Evolutionary conservation across 2,888 invertebrate species (phyloP), one percentile per base, ranked within the genome.

Genomic region (Eupithecia vulgata): DNA sequence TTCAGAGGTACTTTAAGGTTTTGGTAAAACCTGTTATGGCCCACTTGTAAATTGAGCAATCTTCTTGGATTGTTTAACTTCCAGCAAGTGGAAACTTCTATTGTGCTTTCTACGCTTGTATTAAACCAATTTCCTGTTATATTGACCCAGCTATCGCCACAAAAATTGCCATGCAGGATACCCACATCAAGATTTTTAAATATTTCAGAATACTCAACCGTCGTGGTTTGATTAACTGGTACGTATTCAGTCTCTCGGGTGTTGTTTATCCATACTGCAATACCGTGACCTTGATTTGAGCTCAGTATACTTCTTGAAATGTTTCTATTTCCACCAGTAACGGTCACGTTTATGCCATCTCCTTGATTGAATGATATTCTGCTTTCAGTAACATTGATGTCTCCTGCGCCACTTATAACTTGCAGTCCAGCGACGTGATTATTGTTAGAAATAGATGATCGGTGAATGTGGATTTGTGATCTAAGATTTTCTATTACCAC

Each of bases 281-380:
- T 89, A 3, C 99, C 99, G 83, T 97, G 97, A 12, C 99, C 98
- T 78, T 95, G 95, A 90, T 99, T 99, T 0, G 97, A 97, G 68
- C 97, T 97, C 35, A 99, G 93, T 37, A 96, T 96, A 64, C 98
- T 97, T 81, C 96, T 95, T 15, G 99, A 99, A 75, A 99, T 95
- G 84, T 99, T 99, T 77, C 98, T 95, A 82, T 97, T 97, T 0
- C 99, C 99, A 0, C 99, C 99, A 5, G 98, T 97, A 76, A 98
- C 98, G 0, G 99, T 99, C 15, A 99, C 97, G 88, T 99, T 99
- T 13, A 99, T 95, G 0, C 99, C 99, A 84, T 98, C 98, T 1
- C 98, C 99, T 85, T 96, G 96, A 88, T 99, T 99, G 81, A 98
- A 97, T 25, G 97, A 97, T 79, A 99, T 97, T 82, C 97, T 95